phyloP scores from a whole-genome alignment of 2,113 vertebrate species.

The Siphamia tubifer region DNA sequence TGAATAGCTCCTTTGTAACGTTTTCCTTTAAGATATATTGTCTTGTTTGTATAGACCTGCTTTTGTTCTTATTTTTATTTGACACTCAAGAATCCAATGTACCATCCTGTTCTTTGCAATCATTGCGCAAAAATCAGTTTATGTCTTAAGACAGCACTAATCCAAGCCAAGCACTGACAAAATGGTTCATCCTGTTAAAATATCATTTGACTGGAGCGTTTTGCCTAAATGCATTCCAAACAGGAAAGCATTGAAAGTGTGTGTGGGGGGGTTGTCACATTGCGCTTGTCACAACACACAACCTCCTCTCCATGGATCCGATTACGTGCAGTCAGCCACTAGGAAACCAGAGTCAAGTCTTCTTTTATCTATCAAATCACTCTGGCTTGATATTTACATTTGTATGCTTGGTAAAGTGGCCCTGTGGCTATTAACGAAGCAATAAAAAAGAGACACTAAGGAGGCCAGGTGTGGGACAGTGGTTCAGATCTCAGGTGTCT shows the following conservation, averaged over 20 bases:
- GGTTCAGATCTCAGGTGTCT: conserved; percentile 32
- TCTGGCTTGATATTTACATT: conserved; percentile 34
- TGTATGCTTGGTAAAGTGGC: conserved; percentile 30
- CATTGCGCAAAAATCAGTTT: too few relatives aligned
- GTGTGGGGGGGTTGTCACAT: not conserved
- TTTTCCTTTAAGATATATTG: too few relatives aligned
- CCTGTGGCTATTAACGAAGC: conserved; percentile 18
- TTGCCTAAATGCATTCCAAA: not conserved
- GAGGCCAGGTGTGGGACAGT: conserved; percentile 32
- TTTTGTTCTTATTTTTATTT: too few relatives aligned
- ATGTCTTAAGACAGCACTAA: not conserved
- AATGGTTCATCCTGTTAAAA: conserved; percentile 10
- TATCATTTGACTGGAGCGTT: conserved; percentile 15
- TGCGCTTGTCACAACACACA: conserved; percentile 22
- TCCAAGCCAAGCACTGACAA: not conserved
- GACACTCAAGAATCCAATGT: too few relatives aligned
- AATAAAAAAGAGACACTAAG: not conserved
- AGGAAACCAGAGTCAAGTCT: conserved; percentile 10
- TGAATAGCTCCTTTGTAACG: too few relatives aligned
- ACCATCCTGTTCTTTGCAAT: too few relatives aligned
- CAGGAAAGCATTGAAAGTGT: conserved; percentile 29
- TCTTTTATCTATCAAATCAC: conserved; percentile 9
- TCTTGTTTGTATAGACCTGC: too few relatives aligned
- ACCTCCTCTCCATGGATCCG: not conserved
- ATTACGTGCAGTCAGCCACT: conserved; percentile 25